Base-by-base conservation (phyloP, 2,113 vertebrate genomes). In the Eupsittula cactorum region DNA sequence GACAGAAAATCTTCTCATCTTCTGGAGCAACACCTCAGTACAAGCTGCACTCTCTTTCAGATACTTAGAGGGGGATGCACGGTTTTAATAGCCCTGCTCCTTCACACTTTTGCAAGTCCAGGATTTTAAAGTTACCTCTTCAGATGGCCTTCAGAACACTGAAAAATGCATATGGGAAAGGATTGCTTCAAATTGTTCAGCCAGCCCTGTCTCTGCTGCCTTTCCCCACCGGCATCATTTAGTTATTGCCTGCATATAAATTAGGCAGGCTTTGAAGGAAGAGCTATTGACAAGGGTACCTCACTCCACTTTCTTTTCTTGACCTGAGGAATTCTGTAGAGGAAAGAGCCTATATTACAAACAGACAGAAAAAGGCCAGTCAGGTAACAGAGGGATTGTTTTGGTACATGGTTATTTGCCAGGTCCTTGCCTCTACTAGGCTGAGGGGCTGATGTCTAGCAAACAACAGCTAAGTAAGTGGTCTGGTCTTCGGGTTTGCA, bases 171-270 rank as follows among this genome's bases (percentile, higher is more conserved):
- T 59, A 42, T 35, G 49, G 74, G 90, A 91, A 84, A 86, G 76
- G 52, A 90, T 37, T 1, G 3, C 80, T 91, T 78, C 82, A 87
- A 95, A 91, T 47, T 75, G 78, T 74, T 93, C 93, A 67, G 35
- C 60, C 37, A 93, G 83, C 41, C 60, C 65, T 78, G 76, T 86
- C 88, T 95, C 88, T 87, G 74, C 52, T 96, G 90, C 77, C 95
- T 95, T 94, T 94, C 90, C 95, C 88, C 83, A 92, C 28, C 79
- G 90, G 95, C 95, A 89, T 82, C 24, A 65, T 92, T 93, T 87
- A 86, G 93, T 94, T 92, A 93, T 91, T 82, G 63, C 88, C 74
- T 91, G 93, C 96, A 95, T 91, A 69, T 91, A 79, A 97, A 96
- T 89, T 49, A 94, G 74, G 74, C 62, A 87, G 65, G 21, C 39